Evolutionary conservation across 2,113 vertebrate species (phyloP).

Genomic region (Centropus bengalensis): DNA sequence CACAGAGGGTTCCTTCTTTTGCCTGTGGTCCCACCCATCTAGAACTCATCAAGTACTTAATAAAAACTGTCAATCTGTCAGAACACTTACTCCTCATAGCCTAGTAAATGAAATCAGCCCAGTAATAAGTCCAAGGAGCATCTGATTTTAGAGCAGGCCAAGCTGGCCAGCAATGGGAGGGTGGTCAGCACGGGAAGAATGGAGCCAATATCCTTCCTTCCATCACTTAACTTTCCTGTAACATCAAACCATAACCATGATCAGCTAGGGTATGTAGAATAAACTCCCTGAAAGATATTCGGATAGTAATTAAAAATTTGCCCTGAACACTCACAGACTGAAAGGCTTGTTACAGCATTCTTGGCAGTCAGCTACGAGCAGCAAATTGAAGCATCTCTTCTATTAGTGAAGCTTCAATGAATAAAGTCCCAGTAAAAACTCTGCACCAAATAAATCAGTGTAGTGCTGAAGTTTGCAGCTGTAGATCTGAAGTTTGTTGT

Average conservation of each 20-base stretch:
- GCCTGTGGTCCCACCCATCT: background rate
- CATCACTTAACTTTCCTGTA: background rate
- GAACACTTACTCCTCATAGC: background rate
- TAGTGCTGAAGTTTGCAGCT: background rate
- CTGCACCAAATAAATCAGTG: accelerated
- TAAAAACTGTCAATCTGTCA: background rate
- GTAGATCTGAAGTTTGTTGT: background rate
- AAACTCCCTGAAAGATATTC: background rate
- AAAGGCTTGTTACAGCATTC: background rate
- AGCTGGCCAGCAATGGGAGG: background rate
- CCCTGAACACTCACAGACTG: accelerated
- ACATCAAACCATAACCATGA: background rate
- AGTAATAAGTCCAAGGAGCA: background rate
- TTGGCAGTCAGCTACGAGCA: background rate
- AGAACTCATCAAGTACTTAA: background rate
- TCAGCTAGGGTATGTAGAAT: background rate
- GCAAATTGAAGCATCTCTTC: background rate
- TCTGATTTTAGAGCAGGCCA: background rate
- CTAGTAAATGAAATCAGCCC: background rate
- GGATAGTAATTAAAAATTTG: background rate
- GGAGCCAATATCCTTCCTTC: background rate
- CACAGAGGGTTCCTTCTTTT: background rate
- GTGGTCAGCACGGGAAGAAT: background rate
- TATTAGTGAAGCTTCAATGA: background rate
- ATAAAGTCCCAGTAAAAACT: background rate